Base-by-base conservation (phyloP, 2,797 vertebrate genomes). In the Megalops cyprinoides region DNA sequence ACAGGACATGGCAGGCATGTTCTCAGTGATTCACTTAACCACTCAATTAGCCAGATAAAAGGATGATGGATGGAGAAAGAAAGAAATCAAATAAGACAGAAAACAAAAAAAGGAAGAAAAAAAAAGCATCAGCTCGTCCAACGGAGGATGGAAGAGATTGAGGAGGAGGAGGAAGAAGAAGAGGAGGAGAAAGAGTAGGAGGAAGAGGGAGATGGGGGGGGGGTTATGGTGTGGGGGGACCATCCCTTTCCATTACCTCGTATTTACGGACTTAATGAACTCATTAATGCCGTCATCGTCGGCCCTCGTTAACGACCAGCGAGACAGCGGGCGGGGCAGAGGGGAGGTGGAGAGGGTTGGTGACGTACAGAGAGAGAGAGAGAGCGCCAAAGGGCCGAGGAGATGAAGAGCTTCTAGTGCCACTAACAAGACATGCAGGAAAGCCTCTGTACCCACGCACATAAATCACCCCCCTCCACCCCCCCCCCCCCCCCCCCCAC, bases 1-100 rank as follows among this genome's bases (percentile, higher is more conserved):
- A 28, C 56, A 74, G 80, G 69, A 77, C 60, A 78, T n/a, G n/a
- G 81, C 77, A 39, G 74, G 77, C 69, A 81, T 76, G 74, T 20
- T 55, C 79, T 15, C 39, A 25, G 78, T 84, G 80, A 82, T 84
- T 85, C 81, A 85, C 79, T 84, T 85, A 83, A 83, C 56, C 74
- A 77, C 80, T 84, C 80, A 82, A 80, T 84, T 84, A 85, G 67
- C 67, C 60, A 79, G 76, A 86, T 82, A 83, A 84, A 78, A 84
- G 69, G 74, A 76, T 75, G 77, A 84, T 79, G 76, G 80, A 86
- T 81, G 67, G 76, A 74, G 81, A 55, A 46, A 82, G 34, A 76
- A 34, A 77, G 60, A 71, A 62, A 51, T 69, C 15, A 69, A 69
- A 42, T 69, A 56, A 76, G 76, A 71, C 31, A 49, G 39, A 74